A percentile compares a stretch with the other conserved stretches of the same genome.
Evolutionary conservation across 2,888 invertebrate genomes (phyloP).

Genomic region (Rhogogaster chlorosoma): DNA sequence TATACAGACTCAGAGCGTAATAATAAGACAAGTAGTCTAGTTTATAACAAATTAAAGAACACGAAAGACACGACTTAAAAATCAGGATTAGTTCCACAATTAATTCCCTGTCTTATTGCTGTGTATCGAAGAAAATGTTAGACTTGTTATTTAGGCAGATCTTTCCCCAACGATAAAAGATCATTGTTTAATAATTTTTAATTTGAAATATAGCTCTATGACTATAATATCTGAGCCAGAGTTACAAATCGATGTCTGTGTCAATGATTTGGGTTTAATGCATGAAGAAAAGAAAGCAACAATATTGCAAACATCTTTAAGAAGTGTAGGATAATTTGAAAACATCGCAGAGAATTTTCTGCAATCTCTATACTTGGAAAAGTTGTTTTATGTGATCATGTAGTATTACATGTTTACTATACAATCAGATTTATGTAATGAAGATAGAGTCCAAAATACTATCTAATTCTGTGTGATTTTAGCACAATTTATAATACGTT

Average conservation of each 20-base stretch:
- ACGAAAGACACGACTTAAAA: not conserved
- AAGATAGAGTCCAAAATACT: not conserved
- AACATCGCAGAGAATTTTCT: not conserved
- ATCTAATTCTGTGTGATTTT: constrained; percentile 11
- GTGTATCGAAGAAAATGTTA: not conserved
- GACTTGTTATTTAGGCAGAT: not conserved
- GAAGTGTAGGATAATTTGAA: not conserved
- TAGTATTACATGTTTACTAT: not conserved
- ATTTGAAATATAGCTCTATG: not conserved
- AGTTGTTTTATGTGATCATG: constrained; percentile 10
- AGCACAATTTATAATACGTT: constrained; percentile 6
- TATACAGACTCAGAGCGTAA: constrained; percentile 22
- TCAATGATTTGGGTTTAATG: not conserved
- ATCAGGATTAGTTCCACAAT: not conserved
- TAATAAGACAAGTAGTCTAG: constrained; percentile 3
- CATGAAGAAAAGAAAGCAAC: not conserved
- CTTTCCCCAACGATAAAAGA: not conserved
- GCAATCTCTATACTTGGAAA: not conserved
- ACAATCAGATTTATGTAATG: not conserved
- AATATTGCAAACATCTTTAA: not conserved
- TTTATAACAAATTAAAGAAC: constrained; percentile 9
- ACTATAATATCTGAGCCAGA: not conserved
- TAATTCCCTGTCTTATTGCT: not conserved
- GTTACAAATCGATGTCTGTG: not conserved
- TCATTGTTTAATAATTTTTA: not conserved